phyloP scores from a whole-genome alignment of 1,140 invertebrate species.

The Orius laevigatus region DNA sequence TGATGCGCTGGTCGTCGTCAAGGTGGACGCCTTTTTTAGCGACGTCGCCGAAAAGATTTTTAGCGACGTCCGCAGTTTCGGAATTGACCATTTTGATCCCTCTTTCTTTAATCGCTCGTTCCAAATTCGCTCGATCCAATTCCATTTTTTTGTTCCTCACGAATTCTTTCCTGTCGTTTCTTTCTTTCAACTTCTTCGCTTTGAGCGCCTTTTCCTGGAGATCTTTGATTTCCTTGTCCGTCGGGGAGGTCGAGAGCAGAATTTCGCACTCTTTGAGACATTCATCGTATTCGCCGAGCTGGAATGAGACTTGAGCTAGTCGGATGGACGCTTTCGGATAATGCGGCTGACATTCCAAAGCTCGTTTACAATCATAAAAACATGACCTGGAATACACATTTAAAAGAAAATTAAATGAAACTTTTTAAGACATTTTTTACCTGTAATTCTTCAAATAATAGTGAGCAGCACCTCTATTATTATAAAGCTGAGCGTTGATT shows the following conservation, averaged over 20 bases:
- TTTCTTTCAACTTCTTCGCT: slow-evolving; percentile 37
- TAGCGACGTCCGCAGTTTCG: slow-evolving; percentile 8
- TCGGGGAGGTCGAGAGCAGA: slow-evolving; percentile 37
- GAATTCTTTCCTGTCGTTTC: slow-evolving; percentile 40
- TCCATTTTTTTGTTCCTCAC: slow-evolving; percentile 35
- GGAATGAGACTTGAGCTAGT: slow-evolving; percentile 53
- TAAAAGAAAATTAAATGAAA: no score
- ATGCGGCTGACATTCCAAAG: slow-evolving; percentile 55
- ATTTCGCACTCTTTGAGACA: slow-evolving; percentile 58
- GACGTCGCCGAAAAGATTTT: slow-evolving; percentile 19
- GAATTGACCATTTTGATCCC: slow-evolving; percentile 29
- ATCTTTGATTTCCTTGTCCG: slow-evolving; percentile 37
- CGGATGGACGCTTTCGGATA: slow-evolving; percentile 65
- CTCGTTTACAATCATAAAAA: slow-evolving; percentile 55
- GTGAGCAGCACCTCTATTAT: slow-evolving; percentile 80
- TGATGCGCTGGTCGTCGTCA: slow-evolving; percentile 36
- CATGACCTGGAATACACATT: slow-evolving; percentile 36
- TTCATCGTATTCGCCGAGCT: slow-evolving; percentile 50
- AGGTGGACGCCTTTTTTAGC: slow-evolving; percentile 34
- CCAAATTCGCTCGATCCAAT: slow-evolving; percentile 36
- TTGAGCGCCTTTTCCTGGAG: slow-evolving; percentile 39
- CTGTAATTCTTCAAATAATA: slow-evolving; percentile 73
- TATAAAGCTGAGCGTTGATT: slow-evolving; percentile 69
- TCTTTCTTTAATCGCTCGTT: slow-evolving; percentile 34
- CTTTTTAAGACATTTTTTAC: slow-evolving; percentile 28